Base-by-base conservation (phyloP, 2,888 invertebrate genomes). In the Hemistola chrysoprasaria region DNA sequence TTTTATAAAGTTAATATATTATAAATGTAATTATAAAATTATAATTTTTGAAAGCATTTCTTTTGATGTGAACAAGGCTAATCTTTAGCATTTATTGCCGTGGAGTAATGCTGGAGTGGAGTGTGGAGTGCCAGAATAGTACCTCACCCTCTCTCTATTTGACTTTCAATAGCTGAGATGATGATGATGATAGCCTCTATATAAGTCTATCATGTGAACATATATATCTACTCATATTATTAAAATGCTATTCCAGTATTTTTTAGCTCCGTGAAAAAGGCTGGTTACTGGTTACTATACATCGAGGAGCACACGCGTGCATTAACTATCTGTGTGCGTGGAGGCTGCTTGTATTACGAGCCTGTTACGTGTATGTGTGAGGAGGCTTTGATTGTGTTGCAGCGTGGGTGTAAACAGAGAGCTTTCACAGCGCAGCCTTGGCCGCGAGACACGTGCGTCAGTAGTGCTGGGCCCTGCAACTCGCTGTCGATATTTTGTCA, bases 351-450 rank as follows among this genome's bases (percentile, higher is more conserved):
- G 29, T 1, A 31, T n/a, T n/a, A n/a, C n/a, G n/a, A n/a, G n/a
- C n/a, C n/a, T n/a, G n/a, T n/a, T n/a, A n/a, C 16, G 16, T 39
- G 53, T 56, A 54, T 56, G 56, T 42, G 49, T 30, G 58, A 39
- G 41, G 53, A 58, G 55, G 40, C 27, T 44, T 44, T 24, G 44
- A 31, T 22, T 52, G 56, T 56, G 60, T 58, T 64, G 36, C 46
- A 53, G 78, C 69, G 77, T 78, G 68, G 75, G 80, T 67, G 69
- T 69, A 65, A 62, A 79, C 69, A 78, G 70, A 70, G 72, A 85
- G 86, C 86, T 88, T 87, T 86, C 87, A 84, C 84, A 71, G 56
- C 66, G 68, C 85, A 88, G 86, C 87, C 87, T 88, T 88, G 87
- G 87, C 87, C 86, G 78, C 81, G 68, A 79, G 75, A 85, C 87